Base-by-base conservation (phyloP, 2,888 invertebrate genomes). In the Dryobotodes eremita region DNA sequence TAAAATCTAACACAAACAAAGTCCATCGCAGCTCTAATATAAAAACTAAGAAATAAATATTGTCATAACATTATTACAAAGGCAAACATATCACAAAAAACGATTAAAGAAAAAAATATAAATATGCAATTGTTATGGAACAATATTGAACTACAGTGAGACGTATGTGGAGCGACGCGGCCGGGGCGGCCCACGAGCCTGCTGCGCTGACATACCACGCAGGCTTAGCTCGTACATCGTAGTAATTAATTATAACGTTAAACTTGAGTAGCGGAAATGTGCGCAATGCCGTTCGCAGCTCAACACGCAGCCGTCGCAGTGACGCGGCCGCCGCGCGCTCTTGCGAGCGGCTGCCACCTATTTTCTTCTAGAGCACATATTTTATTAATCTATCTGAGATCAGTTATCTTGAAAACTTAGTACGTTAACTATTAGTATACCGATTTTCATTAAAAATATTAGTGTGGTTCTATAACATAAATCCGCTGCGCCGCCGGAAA, bases 331-430 rank as follows among this genome's bases (percentile, higher is more conserved):
- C 50, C 5, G n/a, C 23, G n/a, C 75, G 65, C 50, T 42, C 26
- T 15, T 50, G 50, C 46, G 17, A 78, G 31, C 78, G 71, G 42
- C 75, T 66, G 69, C 76, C 78, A 23, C 64, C 66, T 46, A 69
- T 61, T 69, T 79, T 62, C 46, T 64, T 74, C 75, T 83, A 81
- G 55, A 80, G 75, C 80, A 80, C 73, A 72, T 83, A 77, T 53
- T 80, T 85, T 68, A 79, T 77, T 83, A 83, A 76, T 85, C 84
- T 83, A 84, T 83, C 76, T 88, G 88, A 88, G 88, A 88, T 88
- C 88, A 88, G 89, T 89, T 86, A 83, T 82, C 64, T 88, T 86
- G 79, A 86, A 84, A 88, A 84, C 89, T 86, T 84, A 88, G 89
- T 84, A 83, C 72, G 84, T 88, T 87, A 87, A 80, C 62, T 72